phyloP scores from a whole-genome alignment of 92 coral and sea anemone genomes.

The Isaurus tuberculatus region DNA sequence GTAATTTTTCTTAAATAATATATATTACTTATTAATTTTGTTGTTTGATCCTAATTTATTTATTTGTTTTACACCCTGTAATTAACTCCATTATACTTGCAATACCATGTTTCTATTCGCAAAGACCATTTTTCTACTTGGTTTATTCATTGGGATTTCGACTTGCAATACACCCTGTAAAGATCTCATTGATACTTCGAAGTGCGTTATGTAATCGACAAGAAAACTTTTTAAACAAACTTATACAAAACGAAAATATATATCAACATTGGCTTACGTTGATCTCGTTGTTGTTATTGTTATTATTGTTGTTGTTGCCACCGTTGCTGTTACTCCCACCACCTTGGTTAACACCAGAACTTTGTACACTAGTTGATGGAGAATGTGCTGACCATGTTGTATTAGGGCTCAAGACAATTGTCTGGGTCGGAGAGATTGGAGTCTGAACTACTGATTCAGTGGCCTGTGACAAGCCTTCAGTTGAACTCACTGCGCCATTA shows the following conservation, averaged over 20 bases:
- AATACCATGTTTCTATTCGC: no score
- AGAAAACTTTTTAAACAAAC: not conserved
- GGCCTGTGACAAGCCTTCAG: slow-evolving; percentile 32
- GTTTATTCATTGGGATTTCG: no score
- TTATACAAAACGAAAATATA: not conserved
- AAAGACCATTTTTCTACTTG: no score
- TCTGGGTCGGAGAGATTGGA: not conserved
- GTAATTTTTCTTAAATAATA: no score
- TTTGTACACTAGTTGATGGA: slow-evolving; percentile 16
- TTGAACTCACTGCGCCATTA: not conserved
- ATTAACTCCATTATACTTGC: no score
- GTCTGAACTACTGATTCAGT: slow-evolving; percentile 7
- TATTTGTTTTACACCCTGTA: no score
- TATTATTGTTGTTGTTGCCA: not conserved
- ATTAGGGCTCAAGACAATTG: slow-evolving; percentile 8
- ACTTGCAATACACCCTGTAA: no score
- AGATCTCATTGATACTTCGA: not conserved
- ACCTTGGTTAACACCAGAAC: slow-evolving; percentile 17
- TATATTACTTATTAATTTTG: no score
- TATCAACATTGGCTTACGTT: not conserved
- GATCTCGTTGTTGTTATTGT: not conserved
- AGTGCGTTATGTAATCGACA: not conserved
- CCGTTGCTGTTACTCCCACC: not conserved
- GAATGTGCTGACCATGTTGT: not conserved
- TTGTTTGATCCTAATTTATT: no score